Conservation (phyloP, 2,797 vertebrate genomes). For the Diceros bicornis region DNA sequence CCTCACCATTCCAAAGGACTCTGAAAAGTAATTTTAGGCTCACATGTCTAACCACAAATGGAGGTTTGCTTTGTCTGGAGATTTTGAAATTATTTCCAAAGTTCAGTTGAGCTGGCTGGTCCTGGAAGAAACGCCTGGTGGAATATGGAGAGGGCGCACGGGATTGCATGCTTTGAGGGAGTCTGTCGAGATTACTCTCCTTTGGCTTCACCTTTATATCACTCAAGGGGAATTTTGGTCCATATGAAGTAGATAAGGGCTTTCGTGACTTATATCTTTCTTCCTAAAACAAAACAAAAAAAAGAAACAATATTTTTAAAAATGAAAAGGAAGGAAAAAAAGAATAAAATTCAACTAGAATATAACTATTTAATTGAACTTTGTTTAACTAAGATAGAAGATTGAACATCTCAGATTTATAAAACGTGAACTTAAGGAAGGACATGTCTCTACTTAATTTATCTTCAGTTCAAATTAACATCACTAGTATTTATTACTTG, state of each 20-base stretch:
- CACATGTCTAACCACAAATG: slow-evolving; percentile 86
- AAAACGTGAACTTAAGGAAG: slow-evolving; percentile 16
- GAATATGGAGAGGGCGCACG: slow-evolving; percentile 83
- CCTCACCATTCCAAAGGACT: slow-evolving; percentile 20
- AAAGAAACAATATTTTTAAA: background rate
- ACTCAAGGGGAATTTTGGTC: slow-evolving; percentile 69
- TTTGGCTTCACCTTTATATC: slow-evolving; percentile 64
- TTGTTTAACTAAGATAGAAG: slow-evolving; percentile 10
- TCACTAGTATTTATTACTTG: background rate
- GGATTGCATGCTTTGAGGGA: slow-evolving; percentile 66
- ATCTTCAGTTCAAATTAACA: slow-evolving; percentile 38
- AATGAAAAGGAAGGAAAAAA: background rate
- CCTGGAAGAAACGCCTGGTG: slow-evolving; percentile 64
- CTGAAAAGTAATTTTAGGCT: slow-evolving; percentile 73
- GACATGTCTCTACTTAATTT: slow-evolving; percentile 33
- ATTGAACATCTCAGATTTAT: background rate
- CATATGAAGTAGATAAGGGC: slow-evolving; percentile 71
- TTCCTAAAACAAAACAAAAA: slow-evolving; percentile 83
- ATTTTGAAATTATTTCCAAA: slow-evolving; percentile 72
- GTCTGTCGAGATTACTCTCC: slow-evolving; percentile 55
- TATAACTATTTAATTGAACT: slow-evolving; percentile 38
- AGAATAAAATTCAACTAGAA: background rate
- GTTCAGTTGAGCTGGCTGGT: slow-evolving; percentile 73
- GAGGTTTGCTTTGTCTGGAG: slow-evolving; percentile 72
- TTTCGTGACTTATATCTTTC: slow-evolving; percentile 76